A percentile compares a stretch with the other conserved stretches of the same genome.
These are phyloP conservation scores for Ifrita kowaldi DNA, from an alignment of 2,113 vertebrate genomes.

Conservation along the genomic window DNA sequence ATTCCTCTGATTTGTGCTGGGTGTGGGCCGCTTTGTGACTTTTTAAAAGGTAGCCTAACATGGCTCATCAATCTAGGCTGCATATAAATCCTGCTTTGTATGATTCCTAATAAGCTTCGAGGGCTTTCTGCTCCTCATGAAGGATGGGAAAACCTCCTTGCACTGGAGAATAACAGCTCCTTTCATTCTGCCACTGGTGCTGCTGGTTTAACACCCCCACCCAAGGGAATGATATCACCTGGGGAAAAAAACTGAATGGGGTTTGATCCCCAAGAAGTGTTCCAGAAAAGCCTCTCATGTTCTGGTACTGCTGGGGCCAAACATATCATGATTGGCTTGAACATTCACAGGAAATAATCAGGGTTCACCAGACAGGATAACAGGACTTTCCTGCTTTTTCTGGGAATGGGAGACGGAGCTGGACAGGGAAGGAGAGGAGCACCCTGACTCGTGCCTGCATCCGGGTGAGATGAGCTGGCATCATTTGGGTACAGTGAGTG, in stretches of 20 bases:
- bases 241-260: background rate
- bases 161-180: background rate
- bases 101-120: background rate
- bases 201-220: background rate
- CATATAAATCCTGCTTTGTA: background rate
- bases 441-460: background rate
- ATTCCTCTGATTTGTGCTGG: background rate
- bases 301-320: background rate
- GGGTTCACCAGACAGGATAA: slow-evolving; percentile 4
- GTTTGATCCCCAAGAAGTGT: background rate
- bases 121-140: background rate
- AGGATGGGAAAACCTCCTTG: background rate
- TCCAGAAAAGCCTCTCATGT: background rate
- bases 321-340: background rate
- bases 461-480: background rate
- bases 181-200: background rate
- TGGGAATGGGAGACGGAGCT: background rate
- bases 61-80: background rate
- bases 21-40: background rate
- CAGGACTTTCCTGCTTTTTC: slow-evolving; percentile 47
- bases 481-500: background rate
- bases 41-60: background rate
- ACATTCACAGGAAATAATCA: background rate
- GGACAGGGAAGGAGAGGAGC: slow-evolving; percentile 23
- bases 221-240: background rate